These are phyloP conservation scores for Chironomus striatipennis DNA, from an alignment of 1,140 invertebrate genomes.

Conservation along the genomic window DNA sequence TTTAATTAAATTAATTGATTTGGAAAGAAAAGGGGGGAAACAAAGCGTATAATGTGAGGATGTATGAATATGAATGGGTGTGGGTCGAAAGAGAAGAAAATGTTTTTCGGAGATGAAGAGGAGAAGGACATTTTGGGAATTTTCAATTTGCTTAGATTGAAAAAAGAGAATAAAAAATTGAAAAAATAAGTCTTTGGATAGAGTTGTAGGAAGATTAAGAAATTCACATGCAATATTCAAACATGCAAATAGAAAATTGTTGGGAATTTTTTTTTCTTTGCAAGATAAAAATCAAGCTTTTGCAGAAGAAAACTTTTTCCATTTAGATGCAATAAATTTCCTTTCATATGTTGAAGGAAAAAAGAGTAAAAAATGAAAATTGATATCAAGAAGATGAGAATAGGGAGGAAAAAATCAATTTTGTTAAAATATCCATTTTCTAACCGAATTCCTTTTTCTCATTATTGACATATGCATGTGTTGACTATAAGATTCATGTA, in stretches of 20 bases:
- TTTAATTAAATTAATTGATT: constrained; percentile 15
- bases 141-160: not conserved
- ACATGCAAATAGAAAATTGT: not conserved
- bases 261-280: not conserved
- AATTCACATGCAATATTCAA: constrained; percentile 4
- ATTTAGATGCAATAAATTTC: constrained; percentile 11
- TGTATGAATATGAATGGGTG: too few species aligned
- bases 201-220: not conserved
- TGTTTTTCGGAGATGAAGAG: not conserved
- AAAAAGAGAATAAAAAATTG: too few species aligned
- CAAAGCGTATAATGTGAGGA: not conserved
- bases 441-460: not conserved
- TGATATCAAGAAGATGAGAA: not conserved
- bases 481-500: not conserved
- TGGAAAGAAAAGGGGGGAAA: not conserved
- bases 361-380: not conserved
- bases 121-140: not conserved
- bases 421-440: constrained; percentile 9
- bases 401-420: not conserved
- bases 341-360: not conserved
- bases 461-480: constrained; percentile 13
- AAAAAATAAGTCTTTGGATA: not conserved
- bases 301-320: not conserved
- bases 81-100: too few species aligned
- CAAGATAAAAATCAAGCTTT: constrained; percentile 5